Evolutionary conservation across 2,888 invertebrate species (phyloP).

Genomic region (Penaeus monodon): DNA sequence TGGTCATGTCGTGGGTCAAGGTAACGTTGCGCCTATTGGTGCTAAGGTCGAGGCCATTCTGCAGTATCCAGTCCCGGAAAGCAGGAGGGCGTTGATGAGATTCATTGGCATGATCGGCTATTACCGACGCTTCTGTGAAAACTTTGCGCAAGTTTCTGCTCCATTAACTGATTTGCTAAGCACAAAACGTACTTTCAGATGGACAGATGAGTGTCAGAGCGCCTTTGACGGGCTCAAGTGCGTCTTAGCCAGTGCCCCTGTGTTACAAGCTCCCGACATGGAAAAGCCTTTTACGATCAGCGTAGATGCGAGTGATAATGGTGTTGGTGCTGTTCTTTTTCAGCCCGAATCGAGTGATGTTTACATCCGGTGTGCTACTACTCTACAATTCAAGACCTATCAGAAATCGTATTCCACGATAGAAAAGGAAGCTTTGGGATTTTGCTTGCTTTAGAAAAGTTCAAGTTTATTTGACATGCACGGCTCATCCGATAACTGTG

Average conservation of each 20-base stretch:
- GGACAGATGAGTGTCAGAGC: not conserved
- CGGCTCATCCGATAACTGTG: too few relatives aligned
- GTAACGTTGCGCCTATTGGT: not conserved
- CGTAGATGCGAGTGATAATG: too few relatives aligned
- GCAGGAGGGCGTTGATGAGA: too few relatives aligned
- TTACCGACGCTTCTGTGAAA: conserved; percentile 1
- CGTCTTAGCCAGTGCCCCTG: conserved; percentile 1
- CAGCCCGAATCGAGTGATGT: not conserved
- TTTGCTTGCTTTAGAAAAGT: not conserved
- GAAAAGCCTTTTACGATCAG: not conserved
- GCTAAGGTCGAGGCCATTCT: too few relatives aligned
- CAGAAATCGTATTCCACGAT: conserved; percentile 2
- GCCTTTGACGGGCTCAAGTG: not conserved
- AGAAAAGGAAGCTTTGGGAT: not conserved
- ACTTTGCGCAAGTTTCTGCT: not conserved
- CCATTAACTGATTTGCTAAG: not conserved
- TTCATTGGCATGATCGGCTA: conserved; percentile 4
- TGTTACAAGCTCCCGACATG: conserved; percentile 13
- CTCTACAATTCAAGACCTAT: not conserved
- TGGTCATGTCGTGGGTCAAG: not conserved
- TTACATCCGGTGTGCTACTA: conserved; percentile 7
- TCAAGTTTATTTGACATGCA: conserved; percentile 10
- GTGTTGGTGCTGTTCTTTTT: conserved; percentile 9
- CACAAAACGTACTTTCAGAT: not conserved
- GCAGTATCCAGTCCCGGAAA: too few relatives aligned